Conservation (phyloP, 2,888 invertebrate species). For the Hermodice carunculata region DNA sequence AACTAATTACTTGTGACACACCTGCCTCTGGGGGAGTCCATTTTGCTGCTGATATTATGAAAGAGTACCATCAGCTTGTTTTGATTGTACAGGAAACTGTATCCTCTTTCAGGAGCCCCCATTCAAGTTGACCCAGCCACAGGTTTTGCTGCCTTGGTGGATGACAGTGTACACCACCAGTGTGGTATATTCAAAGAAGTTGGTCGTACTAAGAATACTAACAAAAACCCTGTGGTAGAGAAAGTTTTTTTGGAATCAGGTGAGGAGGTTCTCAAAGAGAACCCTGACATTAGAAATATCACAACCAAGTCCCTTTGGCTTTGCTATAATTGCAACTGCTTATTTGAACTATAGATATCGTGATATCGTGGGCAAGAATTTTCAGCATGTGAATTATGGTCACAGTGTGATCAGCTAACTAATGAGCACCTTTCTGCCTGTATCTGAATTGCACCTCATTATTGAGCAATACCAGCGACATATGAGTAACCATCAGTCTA, state of each 20-base stretch:
- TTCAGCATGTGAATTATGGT: conserved; percentile 41
- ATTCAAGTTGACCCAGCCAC: conserved; percentile 44
- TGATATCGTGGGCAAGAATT: conserved; percentile 38
- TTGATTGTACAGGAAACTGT: conserved; percentile 29
- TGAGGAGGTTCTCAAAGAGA: conserved; percentile 40
- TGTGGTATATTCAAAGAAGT: conserved; percentile 36
- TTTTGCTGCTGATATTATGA: conserved; percentile 47
- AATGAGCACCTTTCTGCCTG: conserved; percentile 32
- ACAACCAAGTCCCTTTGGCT: conserved; percentile 19
- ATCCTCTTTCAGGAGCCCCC: conserved; percentile 31
- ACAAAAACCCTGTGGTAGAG: conserved; percentile 49
- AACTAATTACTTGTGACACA: conserved; percentile 37
- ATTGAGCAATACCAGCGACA: conserved; percentile 26
- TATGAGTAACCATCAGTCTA: conserved; percentile 33
- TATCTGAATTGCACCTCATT: conserved; percentile 30
- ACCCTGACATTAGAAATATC: conserved; percentile 27
- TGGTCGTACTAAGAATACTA: conserved; percentile 34
- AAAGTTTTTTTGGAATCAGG: conserved; percentile 45
- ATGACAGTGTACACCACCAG: conserved; percentile 30
- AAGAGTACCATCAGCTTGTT: conserved; percentile 38
- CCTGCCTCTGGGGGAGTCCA: conserved; percentile 33
- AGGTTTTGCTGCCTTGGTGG: conserved; percentile 19
- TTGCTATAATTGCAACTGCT: conserved; percentile 25
- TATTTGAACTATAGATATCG: conserved; percentile 36
- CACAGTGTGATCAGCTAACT: conserved; percentile 42